Evolutionary conservation across 2,888 invertebrate genomes (phyloP).

Genomic region (Luperina testacea): DNA sequence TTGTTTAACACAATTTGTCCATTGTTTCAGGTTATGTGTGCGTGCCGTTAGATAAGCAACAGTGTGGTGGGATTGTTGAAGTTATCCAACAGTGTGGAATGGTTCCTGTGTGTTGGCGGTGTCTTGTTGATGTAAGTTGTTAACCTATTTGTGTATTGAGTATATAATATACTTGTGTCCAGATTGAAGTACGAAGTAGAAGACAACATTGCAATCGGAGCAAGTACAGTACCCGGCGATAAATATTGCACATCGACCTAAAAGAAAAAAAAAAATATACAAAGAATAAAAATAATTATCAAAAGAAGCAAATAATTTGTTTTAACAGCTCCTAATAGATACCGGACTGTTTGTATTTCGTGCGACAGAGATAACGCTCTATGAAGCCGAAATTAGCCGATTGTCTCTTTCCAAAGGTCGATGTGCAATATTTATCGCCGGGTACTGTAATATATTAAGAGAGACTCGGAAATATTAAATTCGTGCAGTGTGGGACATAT

Average conservation of each 20-base stretch:
- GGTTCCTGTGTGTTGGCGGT: constrained; percentile 86
- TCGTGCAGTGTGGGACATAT: not conserved
- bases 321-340: no score
- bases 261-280: no score
- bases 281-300: no score
- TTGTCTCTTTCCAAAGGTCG: no score
- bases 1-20: constrained; percentile 65
- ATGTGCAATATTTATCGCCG: no score
- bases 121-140: constrained; percentile 85
- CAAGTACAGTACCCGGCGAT: not conserved
- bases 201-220: constrained; percentile 30
- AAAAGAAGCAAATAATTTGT: no score
- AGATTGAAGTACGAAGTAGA: constrained; percentile 9
- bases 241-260: no score
- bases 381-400: no score
- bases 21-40: constrained; percentile 88
- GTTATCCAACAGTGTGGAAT: constrained; percentile 86
- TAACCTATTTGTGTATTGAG: constrained; percentile 24
- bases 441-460: constrained; percentile 27
- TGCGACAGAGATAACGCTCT: no score
- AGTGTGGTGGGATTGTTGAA: constrained; percentile 80
- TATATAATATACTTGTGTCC: not conserved
- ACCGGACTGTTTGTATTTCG: no score
- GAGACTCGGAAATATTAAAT: constrained; percentile 23
- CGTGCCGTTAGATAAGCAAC: constrained; percentile 85